phyloP scores from a whole-genome alignment of 2,797 vertebrate species.

The Neosalanx taihuensis region DNA sequence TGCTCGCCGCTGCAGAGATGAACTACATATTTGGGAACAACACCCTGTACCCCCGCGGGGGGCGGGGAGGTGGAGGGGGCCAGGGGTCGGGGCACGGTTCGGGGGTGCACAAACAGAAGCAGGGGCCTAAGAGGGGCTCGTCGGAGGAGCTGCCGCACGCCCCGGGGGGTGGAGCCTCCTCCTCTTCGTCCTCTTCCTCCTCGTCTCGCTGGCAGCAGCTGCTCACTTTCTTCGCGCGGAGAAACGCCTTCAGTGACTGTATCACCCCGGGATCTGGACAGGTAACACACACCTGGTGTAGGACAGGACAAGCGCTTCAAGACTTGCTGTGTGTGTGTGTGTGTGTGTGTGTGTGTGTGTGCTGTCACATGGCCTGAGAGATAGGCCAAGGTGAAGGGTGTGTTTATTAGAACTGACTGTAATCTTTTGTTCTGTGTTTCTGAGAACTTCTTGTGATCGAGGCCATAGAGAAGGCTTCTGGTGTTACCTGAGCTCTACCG shows the following conservation, averaged over 20 bases:
- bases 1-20: slow-evolving; percentile 76
- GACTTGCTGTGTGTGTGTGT: background rate
- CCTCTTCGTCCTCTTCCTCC: slow-evolving; percentile 46
- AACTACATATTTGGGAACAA: slow-evolving; percentile 99
- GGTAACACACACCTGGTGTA: slow-evolving; percentile 74
- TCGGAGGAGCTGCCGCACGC: slow-evolving; percentile 81
- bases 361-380: background rate
- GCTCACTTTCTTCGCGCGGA: slow-evolving; percentile 90
- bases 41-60: slow-evolving; percentile 89
- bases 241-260: slow-evolving; percentile 95
- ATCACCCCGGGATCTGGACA: slow-evolving; percentile 86
- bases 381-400: background rate
- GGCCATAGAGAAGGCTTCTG: background rate
- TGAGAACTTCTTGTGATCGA: background rate
- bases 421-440: background rate
- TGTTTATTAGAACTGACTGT: background rate
- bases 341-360: slow-evolving; percentile 15
- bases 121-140: slow-evolving; percentile 87
- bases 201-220: slow-evolving; percentile 95
- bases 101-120: slow-evolving; percentile 79
- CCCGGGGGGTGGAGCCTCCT: slow-evolving; percentile 57
- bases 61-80: slow-evolving; percentile 70
- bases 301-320: background rate
- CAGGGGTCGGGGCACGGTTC: slow-evolving; percentile 8
- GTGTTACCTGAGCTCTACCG: background rate